Evolutionary conservation across 2,888 invertebrate species (phyloP), one percentile per base, ranked within the genome.

Genomic region (Acanthosepion esculentum): DNA sequence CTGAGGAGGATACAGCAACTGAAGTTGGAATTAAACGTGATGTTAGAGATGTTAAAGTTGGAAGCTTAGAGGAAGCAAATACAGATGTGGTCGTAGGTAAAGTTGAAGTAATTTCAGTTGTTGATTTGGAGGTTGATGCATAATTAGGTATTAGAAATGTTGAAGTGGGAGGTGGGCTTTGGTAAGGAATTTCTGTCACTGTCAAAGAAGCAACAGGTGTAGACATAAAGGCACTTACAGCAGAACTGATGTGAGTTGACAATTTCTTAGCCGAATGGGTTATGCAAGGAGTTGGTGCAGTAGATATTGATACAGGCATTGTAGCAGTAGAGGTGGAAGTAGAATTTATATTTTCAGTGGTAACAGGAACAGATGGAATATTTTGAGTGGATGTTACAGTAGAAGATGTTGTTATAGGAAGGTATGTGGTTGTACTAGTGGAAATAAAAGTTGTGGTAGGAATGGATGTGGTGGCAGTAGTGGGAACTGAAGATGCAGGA

Each of bases 1-100:
- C 78, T 78, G 78, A 33, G 10, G 78, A 78, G 15, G n/a, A 78
- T 7, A 78, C 78, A n/a, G 78, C 78, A 78, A 33, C 15, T 78
- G 78, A 78, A 78, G 78, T 78, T 78, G 78, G 78, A 78, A 78
- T 33, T 78, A 78, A 78, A 78, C 78, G 78, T 78, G 78, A 78
- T 78, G 78, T 78, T 78, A 78, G 18, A 78, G 78, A n/a, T 33
- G 78, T 78, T 78, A 78, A 33, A 78, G n/a, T 78, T 78, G 78
- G n/a, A 78, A 78, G 78, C 15, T 18, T 78, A 78, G 78, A 33
- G 18, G n/a, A 33, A n/a, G 78, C 33, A 78, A 33, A 12, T 33
- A 78, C 78, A 78, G 78, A 78, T 78, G 78, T n/a, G 78, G 78
- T 33, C 33, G n/a, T 33, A 78, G 78, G 12, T n/a, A n/a, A 78